Evolutionary conservation across 2,113 vertebrate genomes (phyloP).

Genomic region (Thalassarche chlororhynchos): DNA sequence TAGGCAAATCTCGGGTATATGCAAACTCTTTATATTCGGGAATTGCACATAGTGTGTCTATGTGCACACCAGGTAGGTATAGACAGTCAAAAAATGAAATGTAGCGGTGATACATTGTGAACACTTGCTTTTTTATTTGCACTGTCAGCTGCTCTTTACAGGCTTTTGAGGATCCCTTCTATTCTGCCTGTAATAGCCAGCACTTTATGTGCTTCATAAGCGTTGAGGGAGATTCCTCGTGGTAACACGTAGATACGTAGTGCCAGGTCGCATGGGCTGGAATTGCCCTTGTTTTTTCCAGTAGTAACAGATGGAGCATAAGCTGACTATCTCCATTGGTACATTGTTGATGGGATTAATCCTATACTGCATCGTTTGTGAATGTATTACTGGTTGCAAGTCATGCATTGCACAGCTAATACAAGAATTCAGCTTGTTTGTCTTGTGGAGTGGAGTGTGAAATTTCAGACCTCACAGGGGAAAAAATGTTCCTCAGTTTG

Average conservation of each 20-base stretch:
- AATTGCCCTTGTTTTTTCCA: neutral
- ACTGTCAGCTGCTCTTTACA: neutral
- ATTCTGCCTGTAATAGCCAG: fast-evolving
- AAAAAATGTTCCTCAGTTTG: neutral
- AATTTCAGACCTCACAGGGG: neutral
- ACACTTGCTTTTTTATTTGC: neutral
- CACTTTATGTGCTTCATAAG: fast-evolving
- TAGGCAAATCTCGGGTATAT: neutral
- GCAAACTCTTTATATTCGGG: neutral
- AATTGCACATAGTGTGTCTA: no score
- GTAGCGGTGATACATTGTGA: no score
- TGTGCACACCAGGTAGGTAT: no score
- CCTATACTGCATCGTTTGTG: neutral
- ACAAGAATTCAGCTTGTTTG: neutral
- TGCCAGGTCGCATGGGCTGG: fast-evolving
- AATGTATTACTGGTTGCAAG: no score
- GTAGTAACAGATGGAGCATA: neutral
- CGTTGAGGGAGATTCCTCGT: neutral
- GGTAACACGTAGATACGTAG: fast-evolving
- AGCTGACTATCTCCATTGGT: neutral
- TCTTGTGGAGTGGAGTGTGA: neutral
- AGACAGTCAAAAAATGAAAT: neutral
- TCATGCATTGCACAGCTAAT: neutral
- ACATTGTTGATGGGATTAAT: fast-evolving
- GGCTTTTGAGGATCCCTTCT: neutral